These are phyloP conservation scores for Vandiemenella viatica DNA, from an alignment of 2,888 invertebrate species.

Conservation along the genomic window DNA sequence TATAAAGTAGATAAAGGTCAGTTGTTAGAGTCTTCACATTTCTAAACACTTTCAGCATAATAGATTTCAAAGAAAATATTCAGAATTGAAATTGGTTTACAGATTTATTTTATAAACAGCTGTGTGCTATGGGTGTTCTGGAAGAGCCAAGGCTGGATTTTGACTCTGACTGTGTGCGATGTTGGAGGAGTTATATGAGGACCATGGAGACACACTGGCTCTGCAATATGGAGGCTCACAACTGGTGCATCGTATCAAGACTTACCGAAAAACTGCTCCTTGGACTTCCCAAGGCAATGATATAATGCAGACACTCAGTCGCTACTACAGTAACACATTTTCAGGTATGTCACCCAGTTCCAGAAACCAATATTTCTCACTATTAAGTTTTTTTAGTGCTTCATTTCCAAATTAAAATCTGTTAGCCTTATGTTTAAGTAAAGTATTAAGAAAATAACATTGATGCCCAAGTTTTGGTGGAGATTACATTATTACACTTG, in stretches of 20 bases:
- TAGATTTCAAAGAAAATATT: too few relatives aligned
- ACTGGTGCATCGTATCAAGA: slow-evolving; percentile 77
- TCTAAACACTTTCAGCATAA: too few relatives aligned
- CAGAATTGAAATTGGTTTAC: too few relatives aligned
- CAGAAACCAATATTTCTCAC: too few relatives aligned
- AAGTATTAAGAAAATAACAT: too few relatives aligned
- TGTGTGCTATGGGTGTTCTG: slow-evolving; percentile 77
- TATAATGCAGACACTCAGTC: slow-evolving; percentile 93
- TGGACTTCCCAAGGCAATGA: slow-evolving; percentile 97
- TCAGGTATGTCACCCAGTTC: slow-evolving; percentile 34
- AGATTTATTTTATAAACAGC: slow-evolving; percentile 40
- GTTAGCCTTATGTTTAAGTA: too few relatives aligned
- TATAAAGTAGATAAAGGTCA: too few relatives aligned
- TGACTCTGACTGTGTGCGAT: slow-evolving; percentile 91
- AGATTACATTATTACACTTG: too few relatives aligned
- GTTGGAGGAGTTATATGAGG: slow-evolving; percentile 91
- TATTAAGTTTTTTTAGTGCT: too few relatives aligned
- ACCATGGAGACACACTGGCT: slow-evolving; percentile 93
- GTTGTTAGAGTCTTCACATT: too few relatives aligned
- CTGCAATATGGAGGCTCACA: slow-evolving; percentile 97
- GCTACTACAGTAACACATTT: slow-evolving; percentile 96
- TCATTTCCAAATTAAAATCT: too few relatives aligned
- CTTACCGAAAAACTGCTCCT: slow-evolving; percentile 78
- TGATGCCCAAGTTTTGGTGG: too few relatives aligned
- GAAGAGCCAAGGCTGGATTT: slow-evolving; percentile 73